Evolutionary conservation across 2,797 vertebrate genomes (phyloP).

Genomic region (Eulemur coronatus): DNA sequence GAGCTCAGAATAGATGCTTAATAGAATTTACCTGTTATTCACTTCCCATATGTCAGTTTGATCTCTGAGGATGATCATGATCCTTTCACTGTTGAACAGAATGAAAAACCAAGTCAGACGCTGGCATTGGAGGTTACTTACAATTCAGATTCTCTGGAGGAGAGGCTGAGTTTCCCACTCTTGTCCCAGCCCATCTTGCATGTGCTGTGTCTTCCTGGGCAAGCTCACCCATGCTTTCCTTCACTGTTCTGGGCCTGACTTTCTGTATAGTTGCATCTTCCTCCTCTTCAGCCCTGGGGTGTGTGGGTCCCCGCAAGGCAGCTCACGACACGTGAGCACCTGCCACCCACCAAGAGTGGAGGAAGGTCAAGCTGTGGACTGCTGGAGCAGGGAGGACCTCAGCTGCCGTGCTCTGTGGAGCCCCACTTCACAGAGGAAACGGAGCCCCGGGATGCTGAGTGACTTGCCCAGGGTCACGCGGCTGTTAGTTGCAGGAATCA

Average conservation of each 20-base stretch:
- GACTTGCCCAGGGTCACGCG: background rate
- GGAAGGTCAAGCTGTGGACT: background rate
- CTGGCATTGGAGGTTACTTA: background rate
- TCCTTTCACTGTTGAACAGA: background rate
- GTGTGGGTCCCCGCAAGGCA: background rate
- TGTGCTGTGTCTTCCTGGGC: background rate
- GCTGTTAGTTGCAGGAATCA: background rate
- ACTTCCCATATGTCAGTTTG: background rate
- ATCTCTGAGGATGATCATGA: background rate
- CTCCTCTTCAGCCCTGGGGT: background rate
- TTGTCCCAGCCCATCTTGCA: accelerated
- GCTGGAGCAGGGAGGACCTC: background rate
- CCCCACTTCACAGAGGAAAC: background rate
- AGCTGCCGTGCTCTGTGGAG: background rate
- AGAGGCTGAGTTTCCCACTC: background rate
- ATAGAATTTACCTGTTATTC: background rate
- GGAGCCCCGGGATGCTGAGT: no score
- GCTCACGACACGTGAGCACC: background rate
- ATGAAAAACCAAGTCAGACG: background rate
- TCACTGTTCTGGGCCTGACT: background rate
- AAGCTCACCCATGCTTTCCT: background rate
- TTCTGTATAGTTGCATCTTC: background rate
- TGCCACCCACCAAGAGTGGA: background rate
- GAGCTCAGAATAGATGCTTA: background rate
- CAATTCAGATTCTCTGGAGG: background rate